phyloP scores from a whole-genome alignment of 2,113 vertebrate species.

The Urocitellus parryii region DNA sequence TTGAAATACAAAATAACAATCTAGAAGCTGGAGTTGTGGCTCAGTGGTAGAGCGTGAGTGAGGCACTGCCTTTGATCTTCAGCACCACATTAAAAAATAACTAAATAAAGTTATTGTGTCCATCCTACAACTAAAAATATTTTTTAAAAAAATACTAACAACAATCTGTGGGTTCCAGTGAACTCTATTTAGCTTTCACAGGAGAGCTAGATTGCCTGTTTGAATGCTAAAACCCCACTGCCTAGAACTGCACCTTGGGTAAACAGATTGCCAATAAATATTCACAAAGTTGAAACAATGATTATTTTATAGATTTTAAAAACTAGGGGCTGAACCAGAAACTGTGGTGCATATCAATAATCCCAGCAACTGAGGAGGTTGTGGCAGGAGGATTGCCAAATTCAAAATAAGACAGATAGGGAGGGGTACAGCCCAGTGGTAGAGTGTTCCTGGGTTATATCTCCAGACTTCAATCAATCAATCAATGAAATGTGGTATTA shows the following conservation, averaged over 20 bases:
- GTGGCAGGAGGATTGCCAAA: too few relatives aligned
- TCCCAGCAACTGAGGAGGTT: too few relatives aligned
- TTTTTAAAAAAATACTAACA: background rate
- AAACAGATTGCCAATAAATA: background rate
- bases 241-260: background rate
- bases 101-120: too few relatives aligned
- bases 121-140: too few relatives aligned
- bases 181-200: background rate
- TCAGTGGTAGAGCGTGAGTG: too few relatives aligned
- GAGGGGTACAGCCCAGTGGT: background rate
- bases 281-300: background rate
- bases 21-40: too few relatives aligned
- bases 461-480: background rate
- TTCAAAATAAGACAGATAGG: background rate
- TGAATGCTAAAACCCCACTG: background rate
- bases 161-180: background rate
- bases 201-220: background rate
- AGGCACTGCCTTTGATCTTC: too few relatives aligned
- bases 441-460: background rate
- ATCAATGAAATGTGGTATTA: background rate
- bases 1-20: background rate
- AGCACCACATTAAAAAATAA: too few relatives aligned
- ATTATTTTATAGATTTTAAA: conserved; percentile 37
- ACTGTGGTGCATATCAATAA: too few relatives aligned
- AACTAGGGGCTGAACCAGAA: background rate